Base-by-base conservation (phyloP, 2,888 invertebrate species). In the Eupithecia insigniata region DNA sequence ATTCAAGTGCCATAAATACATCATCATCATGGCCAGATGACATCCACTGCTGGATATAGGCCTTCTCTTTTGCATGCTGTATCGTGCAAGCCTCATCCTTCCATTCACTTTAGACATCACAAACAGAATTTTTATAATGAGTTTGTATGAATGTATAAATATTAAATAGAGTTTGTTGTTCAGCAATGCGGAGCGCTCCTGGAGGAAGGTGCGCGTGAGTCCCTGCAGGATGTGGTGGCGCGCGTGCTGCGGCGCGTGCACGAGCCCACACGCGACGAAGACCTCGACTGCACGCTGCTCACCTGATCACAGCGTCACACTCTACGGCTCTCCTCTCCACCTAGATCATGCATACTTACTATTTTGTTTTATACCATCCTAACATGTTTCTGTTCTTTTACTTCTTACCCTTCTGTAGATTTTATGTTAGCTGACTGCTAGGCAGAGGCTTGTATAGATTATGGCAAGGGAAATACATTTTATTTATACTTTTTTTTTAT, bases 261-360 rank as follows among this genome's bases (percentile, higher is more conserved):
- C 85, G 97, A 97, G 69, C 71, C 69, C 87, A 97, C 97, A 79
- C 97, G 97, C 88, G 97, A 98, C 89, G 98, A 98, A 86, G 98
- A 99, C 88, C 95, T 99, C 77, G 99, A 99, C 90, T 98, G 98
- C 88, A 99, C 99, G 71, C 94, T 99, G 87, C 95, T 98, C 91
- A 96, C 97, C 90, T 98, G 96, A 97, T 43, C 46, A 32, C 58
- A 26, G 1, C 55, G 12, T 8, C 68, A 30, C 3, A n/a, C n/a
- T n/a, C n/a, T n/a, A n/a, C n/a, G n/a, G n/a, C n/a, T n/a, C n/a
- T n/a, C n/a, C n/a, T n/a, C n/a, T n/a, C n/a, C n/a, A n/a, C n/a
- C n/a, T n/a, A n/a, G n/a, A n/a, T n/a, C 14, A 64, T 18, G 22
- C 65, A n/a, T 46, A n/a, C 22, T 22, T 10, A 51, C 51, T 72